Percentiles rank a stretch among this genome's conserved stretches.
Evolutionary conservation across 1,140 invertebrate genomes (phyloP).

Genomic region (Stegodyphus mimosarum): DNA sequence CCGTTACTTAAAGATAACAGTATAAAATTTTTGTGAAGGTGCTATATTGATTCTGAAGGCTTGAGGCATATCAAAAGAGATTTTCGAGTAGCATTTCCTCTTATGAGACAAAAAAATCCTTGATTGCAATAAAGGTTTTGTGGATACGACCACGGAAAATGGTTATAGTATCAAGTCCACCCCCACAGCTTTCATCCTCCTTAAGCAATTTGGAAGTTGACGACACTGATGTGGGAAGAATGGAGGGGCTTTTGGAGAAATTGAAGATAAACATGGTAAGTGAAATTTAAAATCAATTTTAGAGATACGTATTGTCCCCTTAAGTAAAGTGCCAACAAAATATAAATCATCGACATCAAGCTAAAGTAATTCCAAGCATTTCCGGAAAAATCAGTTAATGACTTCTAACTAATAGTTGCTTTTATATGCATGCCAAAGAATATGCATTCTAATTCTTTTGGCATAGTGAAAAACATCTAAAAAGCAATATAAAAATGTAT

Average conservation of each 20-base stretch:
- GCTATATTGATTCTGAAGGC: not conserved
- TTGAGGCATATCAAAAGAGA: too few relatives aligned
- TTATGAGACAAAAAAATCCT: not conserved
- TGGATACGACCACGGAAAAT: not conserved
- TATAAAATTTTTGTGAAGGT: not conserved
- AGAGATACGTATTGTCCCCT: not conserved
- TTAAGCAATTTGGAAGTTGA: not conserved
- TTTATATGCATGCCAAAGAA: too few relatives aligned
- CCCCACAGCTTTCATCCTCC: conserved; percentile 9
- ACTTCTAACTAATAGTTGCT: too few relatives aligned
- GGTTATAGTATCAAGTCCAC: conserved; percentile 32
- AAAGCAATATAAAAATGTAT: too few relatives aligned
- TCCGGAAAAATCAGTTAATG: too few relatives aligned
- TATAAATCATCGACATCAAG: too few relatives aligned
- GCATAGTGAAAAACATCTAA: too few relatives aligned
- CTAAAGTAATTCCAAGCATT: too few relatives aligned
- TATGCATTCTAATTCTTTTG: too few relatives aligned
- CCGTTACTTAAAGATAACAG: conserved; percentile 14
- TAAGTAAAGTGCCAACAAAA: too few relatives aligned
- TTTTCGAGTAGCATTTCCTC: too few relatives aligned
- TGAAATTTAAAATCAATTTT: not conserved
- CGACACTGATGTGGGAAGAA: not conserved
- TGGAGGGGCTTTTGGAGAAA: conserved; percentile 38
- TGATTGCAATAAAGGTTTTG: not conserved
- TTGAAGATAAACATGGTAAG: conserved; percentile 47